A percentile compares a stretch with the other conserved stretches of the same genome.
phyloP scores from a whole-genome alignment of 92 coral and sea anemone species.

The Montipora capitata region DNA sequence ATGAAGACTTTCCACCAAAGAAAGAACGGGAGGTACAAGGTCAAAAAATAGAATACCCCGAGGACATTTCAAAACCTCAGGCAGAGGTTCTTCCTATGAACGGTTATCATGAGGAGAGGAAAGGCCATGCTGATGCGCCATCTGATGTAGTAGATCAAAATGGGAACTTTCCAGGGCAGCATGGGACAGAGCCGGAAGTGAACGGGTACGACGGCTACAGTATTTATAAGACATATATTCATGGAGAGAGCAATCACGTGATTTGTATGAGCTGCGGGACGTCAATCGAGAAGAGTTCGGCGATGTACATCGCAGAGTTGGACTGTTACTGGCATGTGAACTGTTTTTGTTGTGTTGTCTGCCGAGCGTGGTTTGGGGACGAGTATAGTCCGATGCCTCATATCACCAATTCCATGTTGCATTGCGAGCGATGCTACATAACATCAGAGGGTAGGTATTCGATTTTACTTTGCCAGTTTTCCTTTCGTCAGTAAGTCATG shows the following conservation, averaged over 20 bases:
- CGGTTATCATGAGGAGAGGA: conserved; percentile 23
- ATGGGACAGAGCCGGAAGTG: conserved; percentile 25
- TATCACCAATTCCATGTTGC: conserved; percentile 83
- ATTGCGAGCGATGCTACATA: conserved; percentile 91
- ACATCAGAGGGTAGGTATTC: conserved; percentile 80
- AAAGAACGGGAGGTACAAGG: conserved; percentile 6
- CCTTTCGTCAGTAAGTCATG: too few species aligned
- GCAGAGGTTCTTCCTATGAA: conserved; percentile 37
- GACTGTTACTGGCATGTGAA: conserved; percentile 98
- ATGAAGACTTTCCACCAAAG: not conserved
- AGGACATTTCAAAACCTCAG: conserved; percentile 28
- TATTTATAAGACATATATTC: conserved; percentile 87
- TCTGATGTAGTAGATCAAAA: not conserved
- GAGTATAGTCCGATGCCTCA: conserved; percentile 82
- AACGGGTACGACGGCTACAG: conserved; percentile 70
- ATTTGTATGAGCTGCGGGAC: conserved; percentile 85
- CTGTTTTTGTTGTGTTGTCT: conserved; percentile 96
- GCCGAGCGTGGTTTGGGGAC: conserved; percentile 87
- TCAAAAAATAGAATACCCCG: conserved; percentile 3
- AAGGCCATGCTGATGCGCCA: not conserved
- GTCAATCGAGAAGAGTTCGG: conserved; percentile 74
- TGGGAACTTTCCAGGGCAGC: conserved; percentile 18
- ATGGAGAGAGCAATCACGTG: conserved; percentile 85
- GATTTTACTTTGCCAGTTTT: too few species aligned
- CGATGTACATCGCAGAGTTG: conserved; percentile 91